Base-by-base conservation (phyloP, 2,797 vertebrate genomes). In the Sardinella longiceps region DNA sequence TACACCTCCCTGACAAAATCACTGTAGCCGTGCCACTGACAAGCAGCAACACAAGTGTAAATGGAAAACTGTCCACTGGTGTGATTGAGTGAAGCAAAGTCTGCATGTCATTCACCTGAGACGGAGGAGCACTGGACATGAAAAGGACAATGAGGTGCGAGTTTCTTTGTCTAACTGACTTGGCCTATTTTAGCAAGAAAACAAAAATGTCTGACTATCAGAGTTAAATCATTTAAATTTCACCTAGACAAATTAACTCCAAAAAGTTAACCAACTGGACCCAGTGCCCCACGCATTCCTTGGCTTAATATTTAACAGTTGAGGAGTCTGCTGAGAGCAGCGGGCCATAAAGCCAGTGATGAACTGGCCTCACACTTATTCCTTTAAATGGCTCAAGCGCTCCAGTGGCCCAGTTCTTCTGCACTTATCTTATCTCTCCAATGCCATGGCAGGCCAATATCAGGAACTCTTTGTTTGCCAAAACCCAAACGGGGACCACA, bases 391-490 rank as follows among this genome's bases (percentile, higher is more conserved):
- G 66, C 33, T 74, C 66, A 39, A 74, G 33, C 66, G 5, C 14
- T 18, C 66, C 51, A 30, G 23, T 5, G 84, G 53, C 83, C 89
- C 81, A 81, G 80, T 89, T 89, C 51, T 83, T 46, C 84, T 33
- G 66, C 53, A 81, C 86, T 92, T 90, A 91, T 92, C 91, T 94
- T 91, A 95, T 94, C 92, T 86, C 81, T 60, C 82, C 80, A 92
- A 89, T 88, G 91, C 90, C 86, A 87, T 11, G 33, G 66, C 33
- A 74, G 20, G 15, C 84, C 90, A 90, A 86, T 88, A 89, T 91
- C 86, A 90, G 89, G 89, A 90, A 89, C 66, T 7, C 66, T 91
- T 89, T 92, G 91, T 91, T 93, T 91, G 88, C 90, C 82, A 85
- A 89, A 91, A 82, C 25, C 28, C 88, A 88, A 88, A 84, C 85